Evolutionary conservation across 2,888 invertebrate species (phyloP).

Genomic region (Tipula lateralis): DNA sequence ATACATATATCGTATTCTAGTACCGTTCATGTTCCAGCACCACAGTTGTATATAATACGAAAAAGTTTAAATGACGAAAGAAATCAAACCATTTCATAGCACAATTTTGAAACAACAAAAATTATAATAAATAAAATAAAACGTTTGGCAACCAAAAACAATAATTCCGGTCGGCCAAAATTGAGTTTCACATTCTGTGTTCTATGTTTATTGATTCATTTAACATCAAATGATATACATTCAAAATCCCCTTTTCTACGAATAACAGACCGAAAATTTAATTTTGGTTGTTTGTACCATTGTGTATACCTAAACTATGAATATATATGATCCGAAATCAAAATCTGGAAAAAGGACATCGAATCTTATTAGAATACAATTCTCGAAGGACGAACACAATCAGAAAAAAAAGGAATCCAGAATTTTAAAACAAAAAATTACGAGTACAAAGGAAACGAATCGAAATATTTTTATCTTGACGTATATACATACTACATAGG

Average conservation of each 20-base stretch:
- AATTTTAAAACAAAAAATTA: not conserved
- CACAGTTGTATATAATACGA: not conserved
- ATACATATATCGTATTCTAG: not conserved
- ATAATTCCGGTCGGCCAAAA: not conserved
- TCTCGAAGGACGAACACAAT: not conserved
- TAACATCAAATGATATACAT: not conserved
- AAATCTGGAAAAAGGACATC: not conserved
- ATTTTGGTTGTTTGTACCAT: not conserved
- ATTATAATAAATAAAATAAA: not conserved
- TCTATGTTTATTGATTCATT: not conserved
- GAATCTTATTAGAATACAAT: not conserved
- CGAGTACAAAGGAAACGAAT: not conserved
- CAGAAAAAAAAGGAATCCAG: not conserved
- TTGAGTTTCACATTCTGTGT: not conserved
- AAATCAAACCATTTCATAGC: not conserved
- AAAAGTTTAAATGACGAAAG: not conserved
- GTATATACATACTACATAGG: too few species aligned
- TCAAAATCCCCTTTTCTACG: not conserved
- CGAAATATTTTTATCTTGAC: not conserved
- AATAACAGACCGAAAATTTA: not conserved
- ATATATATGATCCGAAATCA: not conserved
- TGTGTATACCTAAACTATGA: not conserved
- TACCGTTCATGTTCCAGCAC: not conserved
- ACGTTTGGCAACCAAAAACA: not conserved
- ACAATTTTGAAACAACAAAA: not conserved